Evolutionary conservation across 1,140 invertebrate genomes (phyloP).

Genomic region (Lordiphosa collinella): DNA sequence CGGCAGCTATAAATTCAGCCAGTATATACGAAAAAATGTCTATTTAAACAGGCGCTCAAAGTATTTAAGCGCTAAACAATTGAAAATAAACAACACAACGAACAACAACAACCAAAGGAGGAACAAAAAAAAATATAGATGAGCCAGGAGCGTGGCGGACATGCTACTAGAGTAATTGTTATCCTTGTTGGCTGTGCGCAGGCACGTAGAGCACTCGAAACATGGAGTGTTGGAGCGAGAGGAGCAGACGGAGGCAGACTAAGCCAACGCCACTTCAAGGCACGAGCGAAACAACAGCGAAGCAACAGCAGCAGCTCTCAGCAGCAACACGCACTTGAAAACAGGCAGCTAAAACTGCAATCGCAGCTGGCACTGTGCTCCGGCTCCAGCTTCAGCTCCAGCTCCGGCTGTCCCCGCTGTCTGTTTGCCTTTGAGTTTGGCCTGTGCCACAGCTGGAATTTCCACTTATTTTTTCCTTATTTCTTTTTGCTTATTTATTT

Average conservation of each 20-base stretch:
- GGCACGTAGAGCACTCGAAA: constrained; percentile 55
- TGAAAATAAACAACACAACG: constrained; percentile 33
- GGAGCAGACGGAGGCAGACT: constrained; percentile 23
- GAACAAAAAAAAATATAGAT: constrained; percentile 2
- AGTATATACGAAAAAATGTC: constrained; percentile 5
- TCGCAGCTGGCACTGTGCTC: constrained; percentile 40
- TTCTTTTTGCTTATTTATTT: constrained; percentile 54
- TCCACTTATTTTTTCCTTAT: constrained; percentile 54
- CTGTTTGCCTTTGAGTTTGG: constrained; percentile 16
- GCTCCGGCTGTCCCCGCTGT: constrained; percentile 3
- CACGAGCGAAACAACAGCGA: constrained; percentile 37
- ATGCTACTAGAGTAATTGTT: constrained; percentile 69
- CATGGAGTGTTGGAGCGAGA: constrained; percentile 13
- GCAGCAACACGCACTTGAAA: constrained; percentile 68
- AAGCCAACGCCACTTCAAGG: constrained; percentile 60
- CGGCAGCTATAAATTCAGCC: constrained; percentile 29
- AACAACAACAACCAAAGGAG: constrained; percentile 3
- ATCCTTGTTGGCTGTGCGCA: constrained; percentile 67
- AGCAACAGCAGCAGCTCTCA: constrained; percentile 56
- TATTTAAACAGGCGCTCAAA: constrained; percentile 43
- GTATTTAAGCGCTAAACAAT: constrained; percentile 67
- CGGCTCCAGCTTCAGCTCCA: background rate
- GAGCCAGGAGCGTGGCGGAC: constrained; percentile 40
- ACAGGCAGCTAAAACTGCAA: constrained; percentile 67
- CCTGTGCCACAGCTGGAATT: constrained; percentile 5